Base-by-base conservation (phyloP, 2,888 invertebrate species). In the Macrophya alboannulata region DNA sequence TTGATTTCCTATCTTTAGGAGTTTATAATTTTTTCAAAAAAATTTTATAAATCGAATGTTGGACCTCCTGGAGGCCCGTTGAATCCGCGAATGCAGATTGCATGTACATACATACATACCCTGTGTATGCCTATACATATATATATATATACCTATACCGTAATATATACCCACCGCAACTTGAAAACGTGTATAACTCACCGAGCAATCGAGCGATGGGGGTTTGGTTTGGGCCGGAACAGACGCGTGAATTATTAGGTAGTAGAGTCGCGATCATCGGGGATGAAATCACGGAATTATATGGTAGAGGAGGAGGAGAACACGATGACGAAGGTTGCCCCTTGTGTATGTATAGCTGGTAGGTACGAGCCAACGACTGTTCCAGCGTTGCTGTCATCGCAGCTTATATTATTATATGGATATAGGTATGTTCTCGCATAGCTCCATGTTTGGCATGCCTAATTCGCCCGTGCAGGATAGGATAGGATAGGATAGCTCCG, bases 241-340 rank as follows among this genome's bases (percentile, higher is more conserved):
- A 77, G 48, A 81, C 59, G 81, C 51, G 40, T 81, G 62, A 81
- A 62, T 81, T 81, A 81, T 81, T 81, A 62, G 79, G 40, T 51
- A 51, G 79, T 59, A 51, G 79, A 81, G 51, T 81, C 62, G 81
- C 81, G 59, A 77, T 55, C 51, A 77, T 77, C 51, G 77, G 77
- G 77, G 77, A 81, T 81, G 81, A 81, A 81, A 62, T 81, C 62
- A 81, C 25, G 43, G 81, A 81, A 62, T 81, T 62, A 62, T 51
- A 55, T 77, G 51, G 55, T 31, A 74, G n/a, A 45, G 43, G 31
- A 25, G 43, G 31, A 25, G 37, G n/a, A 5, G 55, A 51, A 77
- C 77, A 77, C 77, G 77, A 17, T 77, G 77, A 74, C 74, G 74
- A 45, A 74, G 74, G 45, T 45, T 74, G 71, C 17, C 71, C 43